These are phyloP conservation scores for Thaumetopoea pityocampa DNA, from an alignment of 1,140 invertebrate genomes.

Conservation along the genomic window DNA sequence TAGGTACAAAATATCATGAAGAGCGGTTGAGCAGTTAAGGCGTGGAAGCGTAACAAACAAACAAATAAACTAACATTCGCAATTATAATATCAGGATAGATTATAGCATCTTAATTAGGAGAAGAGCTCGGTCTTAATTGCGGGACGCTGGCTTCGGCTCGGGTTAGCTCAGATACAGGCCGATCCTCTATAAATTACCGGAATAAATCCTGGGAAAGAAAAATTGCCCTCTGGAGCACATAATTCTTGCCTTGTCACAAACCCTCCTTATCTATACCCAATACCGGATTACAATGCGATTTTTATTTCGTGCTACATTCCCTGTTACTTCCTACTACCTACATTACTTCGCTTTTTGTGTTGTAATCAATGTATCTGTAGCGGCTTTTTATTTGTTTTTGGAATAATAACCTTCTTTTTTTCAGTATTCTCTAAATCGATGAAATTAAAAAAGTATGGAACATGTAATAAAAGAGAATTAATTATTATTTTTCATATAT, in stretches of 20 bases:
- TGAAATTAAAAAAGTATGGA: no score
- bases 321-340: conserved; percentile 34
- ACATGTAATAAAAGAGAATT: no score
- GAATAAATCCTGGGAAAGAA: conserved; percentile 75
- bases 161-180: conserved; percentile 71
- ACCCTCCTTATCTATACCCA: conserved; percentile 72
- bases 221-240: conserved; percentile 75
- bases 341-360: conserved; percentile 11
- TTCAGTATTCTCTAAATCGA: no score
- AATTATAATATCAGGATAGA: conserved; percentile 16
- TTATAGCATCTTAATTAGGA: conserved; percentile 35
- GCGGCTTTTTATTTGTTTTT: no score
- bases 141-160: conserved; percentile 34
- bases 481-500: no score
- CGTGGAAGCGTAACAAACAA: no score
- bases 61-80: no score
- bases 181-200: conserved; percentile 74
- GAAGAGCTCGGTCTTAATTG: conserved; percentile 53
- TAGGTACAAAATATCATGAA: no score
- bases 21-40: no score
- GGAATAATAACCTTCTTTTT: no score
- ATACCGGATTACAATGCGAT: conserved; percentile 75
- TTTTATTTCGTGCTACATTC: conserved; percentile 71
- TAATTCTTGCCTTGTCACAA: conserved; percentile 76
- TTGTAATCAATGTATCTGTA: no score